Conservation (phyloP, 2,113 vertebrate species). For the Paradisaea rubra region DNA sequence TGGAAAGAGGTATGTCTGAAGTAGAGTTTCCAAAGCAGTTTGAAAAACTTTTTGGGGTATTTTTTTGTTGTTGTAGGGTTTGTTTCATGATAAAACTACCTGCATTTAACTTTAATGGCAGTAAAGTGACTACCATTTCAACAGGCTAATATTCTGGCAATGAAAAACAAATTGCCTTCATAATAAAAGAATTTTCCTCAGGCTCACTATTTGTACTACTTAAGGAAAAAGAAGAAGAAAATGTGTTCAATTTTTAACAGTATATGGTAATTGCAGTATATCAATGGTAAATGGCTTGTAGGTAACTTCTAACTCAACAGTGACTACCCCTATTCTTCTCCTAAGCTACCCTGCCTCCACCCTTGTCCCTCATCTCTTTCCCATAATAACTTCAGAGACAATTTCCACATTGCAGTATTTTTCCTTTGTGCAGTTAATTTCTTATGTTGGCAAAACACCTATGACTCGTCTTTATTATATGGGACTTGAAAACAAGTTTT, state of each 20-base stretch:
- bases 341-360: not conserved
- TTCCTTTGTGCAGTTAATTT: not conserved
- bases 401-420: not conserved
- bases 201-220: not conserved
- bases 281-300: not conserved
- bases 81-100: not conserved
- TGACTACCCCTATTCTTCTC: not conserved
- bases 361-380: not conserved
- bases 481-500: not conserved
- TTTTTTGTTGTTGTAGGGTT: not conserved
- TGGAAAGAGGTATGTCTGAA: not conserved
- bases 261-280: not conserved
- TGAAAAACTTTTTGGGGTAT: not conserved
- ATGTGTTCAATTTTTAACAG: not conserved
- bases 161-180: not conserved
- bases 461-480: not conserved
- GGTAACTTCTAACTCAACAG: not conserved
- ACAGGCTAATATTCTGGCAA: not conserved
- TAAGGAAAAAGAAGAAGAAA: not conserved
- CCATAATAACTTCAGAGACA: not conserved
- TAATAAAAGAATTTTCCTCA: not conserved
- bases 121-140: not conserved
- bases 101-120: not conserved
- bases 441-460: not conserved
- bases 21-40: not conserved